These are phyloP conservation scores for Eretmocerus hayati DNA, from an alignment of 2,888 invertebrate species.

Conservation along the genomic window DNA sequence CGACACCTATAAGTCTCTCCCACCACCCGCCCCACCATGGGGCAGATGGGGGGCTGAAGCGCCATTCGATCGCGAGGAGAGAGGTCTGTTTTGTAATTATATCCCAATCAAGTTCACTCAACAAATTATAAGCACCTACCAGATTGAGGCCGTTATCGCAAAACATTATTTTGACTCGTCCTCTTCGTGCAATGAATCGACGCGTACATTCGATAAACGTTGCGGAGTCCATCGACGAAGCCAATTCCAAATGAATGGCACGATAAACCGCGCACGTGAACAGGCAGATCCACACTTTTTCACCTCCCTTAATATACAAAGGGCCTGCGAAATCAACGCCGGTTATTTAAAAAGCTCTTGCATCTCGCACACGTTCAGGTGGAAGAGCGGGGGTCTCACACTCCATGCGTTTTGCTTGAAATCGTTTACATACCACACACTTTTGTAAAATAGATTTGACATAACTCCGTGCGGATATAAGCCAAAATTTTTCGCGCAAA, in stretches of 20 bases:
- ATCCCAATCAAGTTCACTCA: constrained; percentile 31
- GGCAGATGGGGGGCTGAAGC: constrained; percentile 41
- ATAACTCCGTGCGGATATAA: no score
- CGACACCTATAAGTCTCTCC: constrained; percentile 40
- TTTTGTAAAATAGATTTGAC: no score
- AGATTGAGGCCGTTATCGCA: no score
- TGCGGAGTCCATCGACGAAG: background rate
- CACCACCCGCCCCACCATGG: constrained; percentile 47
- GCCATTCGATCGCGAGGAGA: constrained; percentile 25
- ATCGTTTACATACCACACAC: no score
- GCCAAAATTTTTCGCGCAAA: no score
- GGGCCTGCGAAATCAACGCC: background rate
- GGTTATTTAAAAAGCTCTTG: no score
- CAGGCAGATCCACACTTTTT: background rate
- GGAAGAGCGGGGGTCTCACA: no score
- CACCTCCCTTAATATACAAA: background rate
- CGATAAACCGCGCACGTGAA: background rate
- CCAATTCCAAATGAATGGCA: background rate
- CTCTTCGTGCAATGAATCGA: background rate
- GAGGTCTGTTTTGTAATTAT: constrained; percentile 12
- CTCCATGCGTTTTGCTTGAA: no score
- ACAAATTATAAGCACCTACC: no score
- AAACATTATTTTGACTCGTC: constrained; percentile 29
- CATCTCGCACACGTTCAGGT: no score
- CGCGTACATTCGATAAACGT: background rate